Conservation (phyloP, 2,888 invertebrate species). For the Piscicola geometra region DNA sequence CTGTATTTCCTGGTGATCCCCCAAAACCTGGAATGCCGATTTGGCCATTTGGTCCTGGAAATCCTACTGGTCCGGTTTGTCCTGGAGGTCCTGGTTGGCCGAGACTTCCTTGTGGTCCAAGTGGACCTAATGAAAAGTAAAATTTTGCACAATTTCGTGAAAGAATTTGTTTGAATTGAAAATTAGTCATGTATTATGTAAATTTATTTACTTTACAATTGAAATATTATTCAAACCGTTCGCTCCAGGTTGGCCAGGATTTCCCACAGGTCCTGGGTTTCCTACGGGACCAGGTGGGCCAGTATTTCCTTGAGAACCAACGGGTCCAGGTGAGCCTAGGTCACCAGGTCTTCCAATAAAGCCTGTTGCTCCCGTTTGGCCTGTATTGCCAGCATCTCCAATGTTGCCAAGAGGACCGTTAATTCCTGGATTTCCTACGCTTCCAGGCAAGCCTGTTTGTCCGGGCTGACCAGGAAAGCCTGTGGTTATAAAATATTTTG, state of each 20-base stretch:
- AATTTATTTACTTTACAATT: background rate
- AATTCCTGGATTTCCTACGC: background rate
- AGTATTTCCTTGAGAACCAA: conserved; percentile 34
- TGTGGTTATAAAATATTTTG: background rate
- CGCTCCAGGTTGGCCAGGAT: conserved; percentile 32
- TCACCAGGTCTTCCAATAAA: conserved; percentile 33
- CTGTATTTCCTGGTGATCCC: background rate
- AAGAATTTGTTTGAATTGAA: no score
- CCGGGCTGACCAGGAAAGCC: background rate
- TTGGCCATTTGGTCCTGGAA: background rate
- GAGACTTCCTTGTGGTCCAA: background rate
- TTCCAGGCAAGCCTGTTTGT: background rate
- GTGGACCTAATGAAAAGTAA: no score
- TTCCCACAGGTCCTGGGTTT: conserved; percentile 35
- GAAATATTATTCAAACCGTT: background rate
- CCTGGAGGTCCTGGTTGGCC: background rate
- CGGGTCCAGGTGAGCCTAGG: conserved; percentile 37
- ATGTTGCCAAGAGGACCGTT: background rate
- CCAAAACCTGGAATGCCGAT: background rate
- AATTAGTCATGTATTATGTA: background rate
- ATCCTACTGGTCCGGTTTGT: background rate
- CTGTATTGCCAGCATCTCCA: conserved; percentile 37
- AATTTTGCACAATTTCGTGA: no score
- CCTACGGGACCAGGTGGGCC: conserved; percentile 30
- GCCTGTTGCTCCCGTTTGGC: conserved; percentile 46